Base-by-base conservation (phyloP, 2,888 invertebrate species). In the Dyspetes luteomarginatus region DNA sequence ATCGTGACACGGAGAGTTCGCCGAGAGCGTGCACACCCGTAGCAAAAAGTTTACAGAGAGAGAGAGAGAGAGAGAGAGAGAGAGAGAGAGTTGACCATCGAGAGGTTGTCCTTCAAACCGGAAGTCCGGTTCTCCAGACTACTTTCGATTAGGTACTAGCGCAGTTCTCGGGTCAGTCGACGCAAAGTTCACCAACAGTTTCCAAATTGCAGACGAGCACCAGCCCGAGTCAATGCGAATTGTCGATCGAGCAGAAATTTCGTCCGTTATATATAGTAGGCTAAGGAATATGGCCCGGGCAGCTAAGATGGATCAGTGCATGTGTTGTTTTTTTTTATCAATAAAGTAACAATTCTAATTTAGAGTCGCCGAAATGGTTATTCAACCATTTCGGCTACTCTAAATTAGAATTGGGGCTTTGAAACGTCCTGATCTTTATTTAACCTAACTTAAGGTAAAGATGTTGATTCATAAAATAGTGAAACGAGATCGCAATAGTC, bases 21-120 rank as follows among this genome's bases (percentile, higher is more conserved):
- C 12, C 48, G 43, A n/a, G 22, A 43, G 28, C 17, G 41, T 19
- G 28, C 43, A 28, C 62, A 41, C 64, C 60, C 28, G 41, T 4
- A n/a, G 52, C 65, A 26, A 65, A 78, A 65, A 19, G 62, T 74
- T 45, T 26, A n/a, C 64, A 41, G 50, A 30, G 30, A 67, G 65
- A 41, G 55, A n/a, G n/a, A n/a, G n/a, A n/a, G n/a, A n/a, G n/a
- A n/a, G n/a, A n/a, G n/a, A n/a, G n/a, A n/a, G n/a, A n/a, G n/a
- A n/a, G n/a, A n/a, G n/a, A n/a, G 19, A 43, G 50, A 78, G 65
- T 72, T 65, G 71, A 58, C 73, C 73, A 64, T 74, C 45, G 30
- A 55, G 43, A 28, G 75, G 72, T 80, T 81, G 68, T 64, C 68
- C 64, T 41, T 62, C 56, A 67, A 67, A 56, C 56, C 72, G 81